Base-by-base conservation (phyloP, 2,797 vertebrate genomes). In the Pogonophryne albipinna region DNA sequence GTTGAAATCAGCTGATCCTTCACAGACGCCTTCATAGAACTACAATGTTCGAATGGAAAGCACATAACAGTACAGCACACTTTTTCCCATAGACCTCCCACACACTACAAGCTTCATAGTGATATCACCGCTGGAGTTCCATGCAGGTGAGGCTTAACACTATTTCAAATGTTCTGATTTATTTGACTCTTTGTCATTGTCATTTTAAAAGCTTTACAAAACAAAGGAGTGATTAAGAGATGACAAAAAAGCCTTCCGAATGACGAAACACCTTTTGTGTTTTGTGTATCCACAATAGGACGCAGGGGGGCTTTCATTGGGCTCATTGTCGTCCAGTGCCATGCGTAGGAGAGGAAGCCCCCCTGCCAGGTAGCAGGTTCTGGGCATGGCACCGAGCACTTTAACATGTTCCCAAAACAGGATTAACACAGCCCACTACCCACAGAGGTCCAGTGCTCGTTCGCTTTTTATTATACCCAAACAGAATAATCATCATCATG, bases 281-380 rank as follows among this genome's bases (percentile, higher is more conserved):
- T 66, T 12, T 57, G 45, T 47, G 52, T 49, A 50, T 82, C 74
- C 80, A 71, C 71, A 78, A 79, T 73, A 71, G 66, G 84, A 77
- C 87, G 83, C 34, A 51, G 38, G 69, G 80, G 83, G 76, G 71
- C 57, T 65, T 66, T 78, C 41, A 80, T 69, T 88, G 80, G 68
- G 70, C 79, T 68, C 27, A 63, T 78, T 84, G 85, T 84, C 86
- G 77, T 84, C 81, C 74, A 74, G 83, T 64, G 79, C 77, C 74
- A 66, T 79, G 77, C 20, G 71, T 63, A 74, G 84, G 77, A 90
- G 71, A 90, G 78, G 87, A 92, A 88, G 88, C 66, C 85, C 83
- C 84, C 88, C 88, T 76, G 87, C 91, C 89, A 92, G 91, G 91
- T 87, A 89, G 88, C 87, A 93, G 92, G 79, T 92, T 91, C 76